phyloP scores from a whole-genome alignment of 2,888 invertebrate species.

The Psococerastis gibbosa region DNA sequence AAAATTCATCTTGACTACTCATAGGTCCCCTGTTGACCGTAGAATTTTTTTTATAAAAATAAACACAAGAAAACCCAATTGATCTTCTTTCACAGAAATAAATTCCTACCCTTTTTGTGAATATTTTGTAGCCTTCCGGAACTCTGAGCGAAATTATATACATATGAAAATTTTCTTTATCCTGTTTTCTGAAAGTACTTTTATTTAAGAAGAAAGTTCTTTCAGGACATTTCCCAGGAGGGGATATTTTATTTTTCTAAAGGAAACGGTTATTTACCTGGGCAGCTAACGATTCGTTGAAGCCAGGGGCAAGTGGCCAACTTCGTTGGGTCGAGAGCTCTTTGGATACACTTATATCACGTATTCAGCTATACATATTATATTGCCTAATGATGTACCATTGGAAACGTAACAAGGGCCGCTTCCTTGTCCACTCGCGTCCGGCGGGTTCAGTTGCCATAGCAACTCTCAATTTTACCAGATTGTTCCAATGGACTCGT shows the following conservation, averaged over 20 bases:
- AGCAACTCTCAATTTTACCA: too few relatives aligned
- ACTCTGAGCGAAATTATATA: slow-evolving; percentile 8
- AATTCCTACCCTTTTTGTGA: background rate
- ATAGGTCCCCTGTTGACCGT: slow-evolving; percentile 10
- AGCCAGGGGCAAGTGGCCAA: slow-evolving; percentile 5
- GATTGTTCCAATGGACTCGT: too few relatives aligned
- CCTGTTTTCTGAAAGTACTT: slow-evolving; percentile 9
- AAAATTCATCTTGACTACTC: slow-evolving; percentile 10
- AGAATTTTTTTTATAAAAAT: slow-evolving; percentile 4
- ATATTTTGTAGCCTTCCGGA: slow-evolving; percentile 11
- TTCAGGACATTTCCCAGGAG: slow-evolving; percentile 10
- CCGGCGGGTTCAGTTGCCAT: background rate
- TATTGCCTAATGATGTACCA: slow-evolving; percentile 6
- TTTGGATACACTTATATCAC: slow-evolving; percentile 2
- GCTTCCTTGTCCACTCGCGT: background rate
- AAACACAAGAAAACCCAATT: slow-evolving; percentile 6
- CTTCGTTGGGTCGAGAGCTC: slow-evolving; percentile 3
- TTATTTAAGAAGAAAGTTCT: slow-evolving; percentile 11
- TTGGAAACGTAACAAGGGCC: background rate
- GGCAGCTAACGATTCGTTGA: slow-evolving; percentile 4
- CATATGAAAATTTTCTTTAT: slow-evolving; percentile 8
- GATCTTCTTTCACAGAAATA: slow-evolving; percentile 3
- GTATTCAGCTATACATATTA: slow-evolving; percentile 5
- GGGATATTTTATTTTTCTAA: slow-evolving; percentile 9
- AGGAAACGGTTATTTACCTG: slow-evolving; percentile 8